Evolutionary conservation across 2,888 invertebrate genomes (phyloP), one percentile per base, ranked within the genome.

Genomic region (Dolichopus griseipennis): DNA sequence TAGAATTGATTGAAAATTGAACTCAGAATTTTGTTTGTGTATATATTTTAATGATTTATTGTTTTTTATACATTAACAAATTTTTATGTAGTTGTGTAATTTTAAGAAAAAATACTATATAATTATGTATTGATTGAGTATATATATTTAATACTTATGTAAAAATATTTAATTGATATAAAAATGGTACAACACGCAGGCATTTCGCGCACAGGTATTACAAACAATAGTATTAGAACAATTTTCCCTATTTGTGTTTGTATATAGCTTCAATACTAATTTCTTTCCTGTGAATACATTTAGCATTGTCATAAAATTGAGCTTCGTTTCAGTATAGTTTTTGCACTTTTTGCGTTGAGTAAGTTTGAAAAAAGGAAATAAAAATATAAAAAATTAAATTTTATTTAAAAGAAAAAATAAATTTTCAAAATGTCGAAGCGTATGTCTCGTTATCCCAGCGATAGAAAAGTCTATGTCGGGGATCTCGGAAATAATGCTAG

Each of bases 391-490:
- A 43, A 37, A 27, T 27, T 27, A n/a, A 52, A 52, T 52, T 52
- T 18, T 52, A 52, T 7, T 52, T 52, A 2, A 52, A n/a, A n/a
- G n/a, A n/a, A n/a, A 12, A 52, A 41, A 52, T 18, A 52, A 52
- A 37, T 7, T 37, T 37, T 37, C 15, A 52, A 52, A 52, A 52
- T 52, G 74, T 75, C 74, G 64, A 75, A 75, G 66, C 82, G 82
- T 78, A 90, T 91, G 89, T 90, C 90, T 73, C 86, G 91, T 69
- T 89, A 91, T 78, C 89, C 90, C 73, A 87, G 87, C 68, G 95
- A 95, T 83, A 93, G 95, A 78, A 97, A 97, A 83, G 92, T 97
- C 65, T 97, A 97, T 82, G 95, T 97, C 33, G 97, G 97, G 67
- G 96, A 97, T 83, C 85, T 97, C 77, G 95, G 96, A 65, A 90